phyloP scores from a whole-genome alignment of 2,113 vertebrate genomes.

The Machaerirhynchus nigripectus region DNA sequence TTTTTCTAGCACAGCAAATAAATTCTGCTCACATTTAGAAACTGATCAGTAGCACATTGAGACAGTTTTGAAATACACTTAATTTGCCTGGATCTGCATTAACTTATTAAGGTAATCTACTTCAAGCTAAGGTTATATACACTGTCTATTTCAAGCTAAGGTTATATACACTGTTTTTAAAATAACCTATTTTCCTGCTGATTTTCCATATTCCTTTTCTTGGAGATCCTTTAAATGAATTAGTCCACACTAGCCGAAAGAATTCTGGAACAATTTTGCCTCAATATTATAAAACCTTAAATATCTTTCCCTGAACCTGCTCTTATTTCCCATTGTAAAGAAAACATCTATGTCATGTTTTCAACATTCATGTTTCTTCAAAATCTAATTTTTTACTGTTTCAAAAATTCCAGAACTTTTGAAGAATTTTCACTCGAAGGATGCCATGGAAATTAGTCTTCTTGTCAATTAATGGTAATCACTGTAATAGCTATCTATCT shows the following conservation, averaged over 20 bases:
- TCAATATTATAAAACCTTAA: background rate
- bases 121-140: background rate
- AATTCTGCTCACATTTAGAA: background rate
- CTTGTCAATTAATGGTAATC: background rate
- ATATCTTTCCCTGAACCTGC: background rate
- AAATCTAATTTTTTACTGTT: background rate
- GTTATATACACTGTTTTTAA: background rate
- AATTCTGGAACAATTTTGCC: background rate
- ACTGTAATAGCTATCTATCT: background rate
- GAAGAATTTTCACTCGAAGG: background rate
- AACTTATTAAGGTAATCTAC: background rate
- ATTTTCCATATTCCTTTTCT: background rate
- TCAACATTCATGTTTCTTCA: background rate
- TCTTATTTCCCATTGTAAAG: background rate
- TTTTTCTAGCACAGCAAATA: background rate
- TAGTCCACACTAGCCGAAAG: background rate
- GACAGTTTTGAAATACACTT: background rate
- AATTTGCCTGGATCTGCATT: conserved; percentile 7
- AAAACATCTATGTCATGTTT: background rate
- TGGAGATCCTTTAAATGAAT: background rate
- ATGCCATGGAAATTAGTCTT: background rate
- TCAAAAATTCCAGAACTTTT: background rate
- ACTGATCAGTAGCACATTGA: background rate
- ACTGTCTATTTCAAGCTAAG: background rate
- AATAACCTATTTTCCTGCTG: background rate